These are phyloP conservation scores for Zaprionus davidi DNA, from an alignment of 1,140 invertebrate species.

Conservation along the genomic window DNA sequence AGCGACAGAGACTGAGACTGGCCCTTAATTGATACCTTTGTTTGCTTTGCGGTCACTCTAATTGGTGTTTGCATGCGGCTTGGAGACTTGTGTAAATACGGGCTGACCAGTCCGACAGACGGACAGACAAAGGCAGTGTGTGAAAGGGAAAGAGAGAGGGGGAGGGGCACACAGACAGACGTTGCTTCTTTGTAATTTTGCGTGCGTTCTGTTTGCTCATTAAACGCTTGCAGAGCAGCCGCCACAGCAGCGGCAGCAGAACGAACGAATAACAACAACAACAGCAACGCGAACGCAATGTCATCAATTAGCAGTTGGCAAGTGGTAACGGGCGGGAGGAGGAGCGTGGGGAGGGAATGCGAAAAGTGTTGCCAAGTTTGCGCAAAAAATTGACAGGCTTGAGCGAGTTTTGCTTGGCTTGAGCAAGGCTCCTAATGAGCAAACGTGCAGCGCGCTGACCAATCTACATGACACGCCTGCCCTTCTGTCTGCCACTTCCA, in stretches of 20 bases:
- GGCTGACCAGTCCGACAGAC: constrained; percentile 56
- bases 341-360: neutral
- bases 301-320: constrained; percentile 74
- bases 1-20: constrained; percentile 25
- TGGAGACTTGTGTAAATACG: constrained; percentile 72
- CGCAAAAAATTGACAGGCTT: constrained; percentile 67
- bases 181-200: constrained; percentile 73
- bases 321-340: constrained; percentile 12
- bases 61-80: constrained; percentile 82
- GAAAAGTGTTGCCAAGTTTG: constrained; percentile 58
- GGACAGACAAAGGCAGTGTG: neutral
- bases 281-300: constrained; percentile 30
- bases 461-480: constrained; percentile 38
- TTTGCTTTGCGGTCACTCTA: constrained; percentile 79
- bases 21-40: constrained; percentile 77
- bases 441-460: constrained; percentile 38
- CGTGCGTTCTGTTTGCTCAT: constrained; percentile 81
- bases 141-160: neutral
- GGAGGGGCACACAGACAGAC: constrained; percentile 20
- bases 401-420: constrained; percentile 34
- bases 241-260: neutral
- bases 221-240: constrained; percentile 63
- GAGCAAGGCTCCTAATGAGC: constrained; percentile 62
- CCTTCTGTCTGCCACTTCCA: neutral
- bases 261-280: constrained; percentile 2